Base-by-base conservation (phyloP, 2,888 invertebrate genomes). In the Eupithecia exiguata region DNA sequence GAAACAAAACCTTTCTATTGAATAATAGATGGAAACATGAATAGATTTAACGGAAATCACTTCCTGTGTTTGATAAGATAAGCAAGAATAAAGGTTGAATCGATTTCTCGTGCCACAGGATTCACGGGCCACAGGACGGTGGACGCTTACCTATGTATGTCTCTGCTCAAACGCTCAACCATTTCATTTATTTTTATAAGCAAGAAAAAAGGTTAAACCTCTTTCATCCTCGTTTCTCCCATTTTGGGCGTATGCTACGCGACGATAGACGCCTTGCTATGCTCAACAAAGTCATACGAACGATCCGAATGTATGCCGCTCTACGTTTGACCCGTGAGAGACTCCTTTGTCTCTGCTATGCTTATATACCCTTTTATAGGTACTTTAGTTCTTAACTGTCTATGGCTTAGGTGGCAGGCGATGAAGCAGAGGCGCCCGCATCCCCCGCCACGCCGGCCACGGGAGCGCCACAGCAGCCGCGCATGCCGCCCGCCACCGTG, bases 401-500 rank as follows among this genome's bases (percentile, higher is more conserved):
- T n/a, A n/a, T n/a, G 12, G 4, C n/a, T n/a, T 18, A 88, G 88
- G 95, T 94, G 88, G 94, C 93, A 46, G 95, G 95, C 79, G 95
- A 95, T 82, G 95, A 95, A 84, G 94, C 94, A 73, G 92, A 89
- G 92, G 95, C 87, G 92, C 87, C 86, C 43, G 85, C 87, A 72
- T 95, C 90, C 83, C 94, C 87, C 66, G 87, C 94, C 81, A 95
- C 96, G 91, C 87, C 92, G 86, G 88, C 90, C 85, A 84, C 83
- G 70, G 36, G 36, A 21, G 89, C 85, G 76, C 77, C 86, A 77
- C 86, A 82, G 75, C 84, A 87, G 82, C 88, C 91, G 78, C 93
- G 94, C 86, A 95, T 93, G 92, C 93, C 94, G 84, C 94, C 94
- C 89, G 98, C 98, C 91, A 99, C 99, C 93, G 99, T 94, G 87